A percentile compares a stretch with the other conserved stretches of the same genome.
Conservation (phyloP, 2,888 invertebrate genomes). For the Nemotelus nigrinus region DNA sequence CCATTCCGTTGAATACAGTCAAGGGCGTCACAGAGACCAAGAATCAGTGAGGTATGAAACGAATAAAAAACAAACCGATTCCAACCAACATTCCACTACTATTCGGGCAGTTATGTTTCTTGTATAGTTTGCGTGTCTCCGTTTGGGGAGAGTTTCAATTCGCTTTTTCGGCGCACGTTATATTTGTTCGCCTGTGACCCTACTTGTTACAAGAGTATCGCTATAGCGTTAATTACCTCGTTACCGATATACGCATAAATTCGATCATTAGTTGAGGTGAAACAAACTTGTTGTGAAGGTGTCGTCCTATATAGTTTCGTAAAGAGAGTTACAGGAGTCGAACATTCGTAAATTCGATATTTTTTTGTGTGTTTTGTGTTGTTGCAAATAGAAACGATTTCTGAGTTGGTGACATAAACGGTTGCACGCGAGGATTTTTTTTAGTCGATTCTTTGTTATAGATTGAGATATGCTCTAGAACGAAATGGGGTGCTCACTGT, state of each 20-base stretch:
- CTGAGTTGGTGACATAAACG: not conserved
- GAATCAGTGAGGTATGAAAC: not conserved
- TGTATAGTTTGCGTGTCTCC: not conserved
- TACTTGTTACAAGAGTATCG: not conserved
- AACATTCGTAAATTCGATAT: no score
- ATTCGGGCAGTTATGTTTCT: not conserved
- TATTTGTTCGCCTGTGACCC: not conserved
- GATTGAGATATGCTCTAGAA: not conserved
- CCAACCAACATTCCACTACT: no score
- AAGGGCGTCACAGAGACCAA: not conserved
- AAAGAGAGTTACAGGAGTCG: no score
- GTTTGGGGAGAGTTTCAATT: not conserved
- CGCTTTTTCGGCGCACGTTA: no score
- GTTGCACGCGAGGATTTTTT: not conserved
- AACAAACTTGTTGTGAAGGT: no score
- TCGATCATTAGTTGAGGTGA: no score
- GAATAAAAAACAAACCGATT: not conserved
- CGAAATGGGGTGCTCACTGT: slow-evolving; percentile 9
- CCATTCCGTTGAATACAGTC: not conserved
- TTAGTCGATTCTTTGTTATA: not conserved
- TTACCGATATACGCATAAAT: not conserved
- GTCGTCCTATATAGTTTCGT: no score
- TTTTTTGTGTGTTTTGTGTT: no score
- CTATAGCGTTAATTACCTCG: not conserved
- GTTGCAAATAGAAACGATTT: not conserved